phyloP scores from a whole-genome alignment of 2,888 invertebrate genomes.

The Rapana venosa region DNA sequence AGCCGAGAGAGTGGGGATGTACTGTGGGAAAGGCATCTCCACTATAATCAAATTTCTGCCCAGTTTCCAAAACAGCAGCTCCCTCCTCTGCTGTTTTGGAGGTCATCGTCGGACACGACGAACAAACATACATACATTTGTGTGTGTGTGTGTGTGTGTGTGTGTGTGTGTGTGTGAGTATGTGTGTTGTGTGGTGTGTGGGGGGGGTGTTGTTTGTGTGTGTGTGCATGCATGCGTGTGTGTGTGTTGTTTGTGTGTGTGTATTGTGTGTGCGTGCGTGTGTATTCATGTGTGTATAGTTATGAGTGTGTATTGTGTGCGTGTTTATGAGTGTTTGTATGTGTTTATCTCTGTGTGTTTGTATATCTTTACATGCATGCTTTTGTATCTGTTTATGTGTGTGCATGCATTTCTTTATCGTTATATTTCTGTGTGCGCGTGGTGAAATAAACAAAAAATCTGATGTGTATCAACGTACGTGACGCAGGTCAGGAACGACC shows the following conservation, averaged over 20 bases:
- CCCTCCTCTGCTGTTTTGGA: no score
- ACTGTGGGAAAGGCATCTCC: no score
- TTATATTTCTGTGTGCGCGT: neutral
- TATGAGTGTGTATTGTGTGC: neutral
- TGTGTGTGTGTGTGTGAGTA: constrained; percentile 56
- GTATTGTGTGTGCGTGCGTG: constrained; percentile 11
- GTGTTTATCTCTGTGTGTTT: no score
- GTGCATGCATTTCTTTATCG: neutral
- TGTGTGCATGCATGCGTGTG: neutral
- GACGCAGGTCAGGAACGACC: constrained; percentile 44
- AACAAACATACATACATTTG: no score
- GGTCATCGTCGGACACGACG: no score
- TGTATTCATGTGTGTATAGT: neutral
- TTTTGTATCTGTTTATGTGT: neutral
- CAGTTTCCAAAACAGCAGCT: no score
- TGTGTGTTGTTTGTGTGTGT: neutral
- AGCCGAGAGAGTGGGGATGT: no score
- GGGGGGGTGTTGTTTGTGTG: neutral
- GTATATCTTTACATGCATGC: no score
- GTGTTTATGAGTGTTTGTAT: no score
- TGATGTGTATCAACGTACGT: neutral
- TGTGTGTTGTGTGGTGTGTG: neutral
- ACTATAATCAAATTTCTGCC: no score
- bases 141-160: neutral
- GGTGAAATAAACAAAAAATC: neutral